Evolutionary conservation across 2,888 invertebrate species (phyloP).

Genomic region (Drosophila lacicola): DNA sequence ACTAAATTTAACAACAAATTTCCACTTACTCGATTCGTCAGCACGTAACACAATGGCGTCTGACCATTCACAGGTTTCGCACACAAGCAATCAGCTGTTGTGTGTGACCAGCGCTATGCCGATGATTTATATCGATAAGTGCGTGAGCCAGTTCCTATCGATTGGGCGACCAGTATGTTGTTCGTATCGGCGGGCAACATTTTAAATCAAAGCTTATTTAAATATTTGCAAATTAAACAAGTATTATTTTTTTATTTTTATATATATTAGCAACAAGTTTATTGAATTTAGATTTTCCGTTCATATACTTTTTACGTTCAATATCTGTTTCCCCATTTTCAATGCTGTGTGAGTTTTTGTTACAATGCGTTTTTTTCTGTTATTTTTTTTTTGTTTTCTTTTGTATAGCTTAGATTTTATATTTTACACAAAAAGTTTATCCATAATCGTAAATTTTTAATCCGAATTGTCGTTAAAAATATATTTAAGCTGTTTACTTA

Average conservation of each 20-base stretch:
- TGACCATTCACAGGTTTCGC: slow-evolving; percentile 43
- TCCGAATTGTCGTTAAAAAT: slow-evolving; percentile 69
- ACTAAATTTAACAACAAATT: slow-evolving; percentile 47
- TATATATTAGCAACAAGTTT: slow-evolving; percentile 83
- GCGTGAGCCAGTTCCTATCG: slow-evolving; percentile 11
- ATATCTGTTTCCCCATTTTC: slow-evolving; percentile 58
- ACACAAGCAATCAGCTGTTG: slow-evolving; percentile 45
- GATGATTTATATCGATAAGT: not conserved
- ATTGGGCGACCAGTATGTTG: not conserved
- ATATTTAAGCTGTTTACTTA: slow-evolving; percentile 73
- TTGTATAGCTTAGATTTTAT: slow-evolving; percentile 62
- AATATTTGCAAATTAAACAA: slow-evolving; percentile 32
- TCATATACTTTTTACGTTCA: slow-evolving; percentile 73
- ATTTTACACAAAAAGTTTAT: slow-evolving; percentile 76
- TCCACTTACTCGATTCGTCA: slow-evolving; percentile 59
- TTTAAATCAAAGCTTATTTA: not conserved
- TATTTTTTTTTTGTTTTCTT: slow-evolving; percentile 48
- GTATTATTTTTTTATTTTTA: slow-evolving; percentile 43
- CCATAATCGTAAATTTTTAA: slow-evolving; percentile 73
- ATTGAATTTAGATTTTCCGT: slow-evolving; percentile 80
- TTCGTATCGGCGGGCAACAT: not conserved
- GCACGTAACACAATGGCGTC: slow-evolving; percentile 65
- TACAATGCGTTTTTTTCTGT: slow-evolving; percentile 67
- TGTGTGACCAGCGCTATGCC: slow-evolving; percentile 20
- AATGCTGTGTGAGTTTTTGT: slow-evolving; percentile 78